These are phyloP conservation scores for Lasius fuliginosus DNA, from an alignment of 2,888 invertebrate species.

Conservation along the genomic window DNA sequence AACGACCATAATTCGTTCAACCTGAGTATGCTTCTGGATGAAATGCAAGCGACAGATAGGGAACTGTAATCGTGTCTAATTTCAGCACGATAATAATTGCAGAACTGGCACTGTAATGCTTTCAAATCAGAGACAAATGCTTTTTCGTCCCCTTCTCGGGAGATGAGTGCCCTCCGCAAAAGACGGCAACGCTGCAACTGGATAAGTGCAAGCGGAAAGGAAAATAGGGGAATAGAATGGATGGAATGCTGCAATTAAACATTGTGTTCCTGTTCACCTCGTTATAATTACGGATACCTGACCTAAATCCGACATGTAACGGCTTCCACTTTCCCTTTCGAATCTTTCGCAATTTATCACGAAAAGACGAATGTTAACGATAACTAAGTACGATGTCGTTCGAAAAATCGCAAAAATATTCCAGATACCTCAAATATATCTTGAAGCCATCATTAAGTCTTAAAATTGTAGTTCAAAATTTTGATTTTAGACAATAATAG, in stretches of 20 bases:
- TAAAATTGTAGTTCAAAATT: background rate
- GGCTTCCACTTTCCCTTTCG: constrained; percentile 67
- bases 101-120: constrained; percentile 46
- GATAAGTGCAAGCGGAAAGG: constrained; percentile 25
- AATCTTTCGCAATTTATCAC: constrained; percentile 69
- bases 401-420: constrained; percentile 13
- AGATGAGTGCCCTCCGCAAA: constrained; percentile 47
- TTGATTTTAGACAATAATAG: background rate
- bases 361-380: constrained; percentile 25
- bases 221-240: constrained; percentile 32
- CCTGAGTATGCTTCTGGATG: background rate
- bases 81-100: constrained; percentile 39
- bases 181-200: constrained; percentile 29
- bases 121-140: constrained; percentile 55
- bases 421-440: background rate
- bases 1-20: constrained; percentile 23
- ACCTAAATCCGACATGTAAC: constrained; percentile 66
- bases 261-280: constrained; percentile 63
- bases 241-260: constrained; percentile 71
- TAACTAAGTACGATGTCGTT: background rate
- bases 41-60: background rate
- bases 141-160: constrained; percentile 35
- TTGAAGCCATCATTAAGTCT: background rate
- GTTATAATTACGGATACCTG: constrained; percentile 61
- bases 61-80: constrained; percentile 24